Evolutionary conservation across 1,140 invertebrate species (phyloP).

Genomic region (Musca domestica): DNA sequence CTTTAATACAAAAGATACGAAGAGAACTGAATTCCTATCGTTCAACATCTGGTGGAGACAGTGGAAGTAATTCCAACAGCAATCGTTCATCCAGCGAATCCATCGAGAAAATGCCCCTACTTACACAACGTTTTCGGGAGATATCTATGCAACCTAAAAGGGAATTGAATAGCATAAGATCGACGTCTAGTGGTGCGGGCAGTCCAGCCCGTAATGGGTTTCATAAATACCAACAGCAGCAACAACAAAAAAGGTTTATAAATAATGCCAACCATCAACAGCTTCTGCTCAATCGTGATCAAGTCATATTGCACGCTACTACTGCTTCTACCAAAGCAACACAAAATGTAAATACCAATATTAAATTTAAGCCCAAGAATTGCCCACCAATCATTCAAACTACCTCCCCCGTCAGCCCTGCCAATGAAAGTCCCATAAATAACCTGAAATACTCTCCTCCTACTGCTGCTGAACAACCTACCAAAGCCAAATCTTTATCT

Average conservation of each 20-base stretch:
- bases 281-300: neutral
- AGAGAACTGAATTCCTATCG: constrained; percentile 45
- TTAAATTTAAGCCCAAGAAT: neutral
- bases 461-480: neutral
- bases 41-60: constrained; percentile 32
- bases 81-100: constrained; percentile 49
- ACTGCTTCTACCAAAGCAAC: neutral
- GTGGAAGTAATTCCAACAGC: constrained; percentile 43
- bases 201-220: neutral
- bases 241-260: constrained; percentile 18
- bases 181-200: constrained; percentile 27
- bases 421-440: neutral
- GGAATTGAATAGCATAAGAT: constrained; percentile 43
- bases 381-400: no score
- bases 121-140: constrained; percentile 23
- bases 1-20: constrained; percentile 47
- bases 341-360: constrained; percentile 15
- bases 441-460: neutral
- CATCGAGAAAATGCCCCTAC: constrained; percentile 45
- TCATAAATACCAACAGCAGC: neutral
- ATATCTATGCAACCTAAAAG: constrained; percentile 30
- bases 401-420: no score
- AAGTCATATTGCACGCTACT: constrained; percentile 19
- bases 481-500: constrained; percentile 9
- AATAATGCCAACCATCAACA: neutral